Evolutionary conservation across 2,797 vertebrate genomes (phyloP).

Genomic region (Aphelocoma californica): DNA sequence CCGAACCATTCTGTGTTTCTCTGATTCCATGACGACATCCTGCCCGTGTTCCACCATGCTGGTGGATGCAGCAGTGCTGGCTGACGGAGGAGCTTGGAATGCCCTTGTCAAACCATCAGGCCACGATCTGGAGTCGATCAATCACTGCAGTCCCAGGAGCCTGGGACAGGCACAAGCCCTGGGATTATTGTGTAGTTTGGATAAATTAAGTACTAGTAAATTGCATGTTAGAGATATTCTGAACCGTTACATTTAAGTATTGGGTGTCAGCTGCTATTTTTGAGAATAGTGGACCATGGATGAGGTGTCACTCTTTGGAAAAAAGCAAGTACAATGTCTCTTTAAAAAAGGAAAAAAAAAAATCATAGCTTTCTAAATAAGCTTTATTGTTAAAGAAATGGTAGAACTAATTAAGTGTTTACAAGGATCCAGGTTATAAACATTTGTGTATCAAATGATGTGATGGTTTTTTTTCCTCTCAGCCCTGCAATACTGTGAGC

Average conservation of each 20-base stretch:
- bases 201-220: not conserved
- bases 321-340: not conserved
- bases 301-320: not conserved
- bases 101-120: not conserved
- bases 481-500: not conserved
- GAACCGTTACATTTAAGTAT: not conserved
- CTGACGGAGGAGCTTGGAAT: accelerated
- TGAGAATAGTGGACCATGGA: not conserved
- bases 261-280: not conserved
- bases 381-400: not conserved
- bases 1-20: not conserved
- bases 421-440: not conserved
- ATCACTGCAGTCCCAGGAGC: not conserved
- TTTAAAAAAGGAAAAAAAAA: not conserved
- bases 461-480: not conserved
- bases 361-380: not conserved
- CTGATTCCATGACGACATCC: not conserved
- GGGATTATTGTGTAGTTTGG: not conserved
- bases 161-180: accelerated
- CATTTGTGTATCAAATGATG: not conserved
- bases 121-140: accelerated
- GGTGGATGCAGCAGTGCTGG: not conserved
- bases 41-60: accelerated
- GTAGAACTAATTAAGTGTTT: not conserved
- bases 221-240: accelerated